Evolutionary conservation across 1,140 invertebrate species (phyloP), one percentile per base, ranked within the genome.

Genomic region (Aradophagus sp.): DNA sequence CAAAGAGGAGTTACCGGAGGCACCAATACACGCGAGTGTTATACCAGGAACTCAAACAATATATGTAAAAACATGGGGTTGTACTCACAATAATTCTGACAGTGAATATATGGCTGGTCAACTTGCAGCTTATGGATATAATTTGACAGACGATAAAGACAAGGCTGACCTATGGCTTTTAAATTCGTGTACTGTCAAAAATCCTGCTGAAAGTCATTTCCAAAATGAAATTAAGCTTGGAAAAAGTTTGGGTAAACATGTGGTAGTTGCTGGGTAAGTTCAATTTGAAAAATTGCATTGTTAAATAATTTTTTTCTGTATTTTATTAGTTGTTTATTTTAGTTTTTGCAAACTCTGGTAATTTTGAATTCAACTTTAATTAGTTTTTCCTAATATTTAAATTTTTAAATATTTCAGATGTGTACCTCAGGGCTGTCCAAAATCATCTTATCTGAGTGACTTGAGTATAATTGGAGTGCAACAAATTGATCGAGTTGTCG

Each of bases 131-230:
- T 95, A 93, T 81, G 97, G 97, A 0, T 98, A 97, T 81, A 89
- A 87, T 56, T 87, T 98, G 11, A 95, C 92, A 75, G 90, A 95
- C 47, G 89, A 95, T 44, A 94, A 95, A 85, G 83, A 89, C 17
- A 84, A 89, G 34, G 97, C 97, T 1, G 93, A 98, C 86, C 82
- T 99, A 2, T 99, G 97, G 97, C 82, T 99, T 7, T 86, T 99
- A 0, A 99, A 99, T 84, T 98, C 96, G 58, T 99, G 97, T 79
- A 99, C 97, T 3, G 97, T 99, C 0, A 99, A 99, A 84, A 98
- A 90, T 85, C 98, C 98, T 19, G 92, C 97, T 0, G 97, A 99
- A 83, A 95, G 97, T 85, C 97, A 98, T 83, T 97, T 99, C 78
- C 91, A 92, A 73, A 99, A 99, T 90, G 94, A 96, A 80, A 95